Percentiles rank a stretch among this genome's conserved stretches.
phyloP scores from a whole-genome alignment of 2,888 invertebrate genomes.

The Pristionchus japonicus region DNA sequence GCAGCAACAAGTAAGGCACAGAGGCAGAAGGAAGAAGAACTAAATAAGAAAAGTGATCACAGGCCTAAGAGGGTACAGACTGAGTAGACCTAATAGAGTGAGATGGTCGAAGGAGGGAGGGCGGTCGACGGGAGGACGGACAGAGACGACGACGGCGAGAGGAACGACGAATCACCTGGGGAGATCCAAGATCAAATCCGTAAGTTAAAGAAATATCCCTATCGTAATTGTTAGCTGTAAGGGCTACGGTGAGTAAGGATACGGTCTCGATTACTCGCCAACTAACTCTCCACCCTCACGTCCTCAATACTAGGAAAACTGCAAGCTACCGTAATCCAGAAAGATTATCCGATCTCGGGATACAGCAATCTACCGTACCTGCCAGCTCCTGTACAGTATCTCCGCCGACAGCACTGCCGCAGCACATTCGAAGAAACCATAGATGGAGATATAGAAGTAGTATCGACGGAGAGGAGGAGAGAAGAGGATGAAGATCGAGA shows the following conservation, averaged over 20 bases:
- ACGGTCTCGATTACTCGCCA: background rate
- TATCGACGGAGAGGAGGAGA: constrained; percentile 40
- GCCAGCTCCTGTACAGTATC: constrained; percentile 39
- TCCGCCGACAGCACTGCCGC: constrained; percentile 32
- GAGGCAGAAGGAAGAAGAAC: background rate
- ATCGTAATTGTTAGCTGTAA: too few species aligned
- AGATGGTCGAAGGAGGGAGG: background rate
- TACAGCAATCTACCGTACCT: background rate
- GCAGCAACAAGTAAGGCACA: too few species aligned
- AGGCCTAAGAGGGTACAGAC: constrained; percentile 17
- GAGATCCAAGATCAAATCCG: background rate
- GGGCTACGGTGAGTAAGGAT: background rate
- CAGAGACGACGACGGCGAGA: constrained; percentile 17
- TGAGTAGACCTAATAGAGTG: constrained; percentile 17
- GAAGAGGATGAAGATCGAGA: constrained; percentile 32
- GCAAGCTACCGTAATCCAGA: background rate
- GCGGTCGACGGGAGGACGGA: constrained; percentile 14
- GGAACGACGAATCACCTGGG: constrained; percentile 32
- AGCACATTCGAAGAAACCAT: constrained; percentile 45
- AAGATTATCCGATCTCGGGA: background rate
- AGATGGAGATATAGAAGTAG: constrained; percentile 47
- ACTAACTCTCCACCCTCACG: background rate
- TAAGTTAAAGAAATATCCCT: too few species aligned
- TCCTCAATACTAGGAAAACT: too few species aligned
- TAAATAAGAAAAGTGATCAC: background rate